Evolutionary conservation across 2,797 vertebrate species (phyloP).

Genomic region (Poecilia wingei): DNA sequence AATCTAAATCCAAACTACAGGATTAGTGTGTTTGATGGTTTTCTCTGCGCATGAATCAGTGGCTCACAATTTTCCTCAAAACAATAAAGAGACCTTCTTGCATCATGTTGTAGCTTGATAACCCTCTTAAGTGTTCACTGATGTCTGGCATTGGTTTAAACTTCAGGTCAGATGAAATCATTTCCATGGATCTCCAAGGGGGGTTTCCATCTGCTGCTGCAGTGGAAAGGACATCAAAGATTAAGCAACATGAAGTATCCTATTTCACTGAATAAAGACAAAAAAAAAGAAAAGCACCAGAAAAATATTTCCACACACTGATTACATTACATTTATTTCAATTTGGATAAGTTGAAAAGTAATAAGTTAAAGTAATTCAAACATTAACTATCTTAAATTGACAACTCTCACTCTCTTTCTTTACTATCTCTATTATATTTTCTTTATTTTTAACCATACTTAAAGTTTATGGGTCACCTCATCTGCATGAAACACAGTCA

Average conservation of each 20-base stretch:
- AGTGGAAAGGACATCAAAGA: constrained; percentile 62
- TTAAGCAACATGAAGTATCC: constrained; percentile 44
- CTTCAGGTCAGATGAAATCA: constrained; percentile 30
- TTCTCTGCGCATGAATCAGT: constrained; percentile 25
- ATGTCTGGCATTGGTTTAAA: constrained; percentile 29
- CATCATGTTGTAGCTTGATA: constrained; percentile 11
- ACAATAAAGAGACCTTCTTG: neutral
- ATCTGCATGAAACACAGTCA: constrained; percentile 44
- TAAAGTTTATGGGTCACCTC: constrained; percentile 24
- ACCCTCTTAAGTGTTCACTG: neutral
- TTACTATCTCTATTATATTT: neutral
- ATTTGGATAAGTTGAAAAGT: neutral
- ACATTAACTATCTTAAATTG: neutral
- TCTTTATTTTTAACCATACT: neutral
- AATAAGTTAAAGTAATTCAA: neutral
- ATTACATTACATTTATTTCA: neutral
- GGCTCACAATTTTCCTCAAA: neutral
- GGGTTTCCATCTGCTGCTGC: constrained; percentile 41
- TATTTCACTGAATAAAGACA: constrained; percentile 22
- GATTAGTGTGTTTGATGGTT: constrained; percentile 38
- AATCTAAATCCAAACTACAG: constrained; percentile 34
- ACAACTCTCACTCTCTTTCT: neutral
- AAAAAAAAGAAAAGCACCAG: no score
- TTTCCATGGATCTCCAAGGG: constrained; percentile 21
- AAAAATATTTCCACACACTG: no score